Evolutionary conservation across 2,797 vertebrate species (phyloP), one percentile per base, ranked within the genome.

Genomic region (Leptodactylus fallax): DNA sequence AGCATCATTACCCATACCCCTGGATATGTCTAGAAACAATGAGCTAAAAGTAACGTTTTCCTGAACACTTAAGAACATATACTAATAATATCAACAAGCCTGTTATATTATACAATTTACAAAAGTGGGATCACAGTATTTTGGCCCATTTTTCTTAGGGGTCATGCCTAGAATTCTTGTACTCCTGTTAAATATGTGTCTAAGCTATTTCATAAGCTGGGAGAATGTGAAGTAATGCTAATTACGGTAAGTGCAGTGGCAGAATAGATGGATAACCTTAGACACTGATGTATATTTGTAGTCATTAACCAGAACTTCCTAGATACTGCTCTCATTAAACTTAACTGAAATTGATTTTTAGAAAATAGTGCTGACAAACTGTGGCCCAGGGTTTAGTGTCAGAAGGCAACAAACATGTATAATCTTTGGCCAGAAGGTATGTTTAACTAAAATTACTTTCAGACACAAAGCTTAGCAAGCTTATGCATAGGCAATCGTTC

Each of bases 31-130:
- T n/a, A 81, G 85, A 90, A 87, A 92, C 85, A 87, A 19, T 51
- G 51, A 78, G 80, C 86, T 87, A 92, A 92, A 90, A 87, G 85
- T 90, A 90, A 85, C 90, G 92, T 93, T 91, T 93, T 93, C 91
- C 90, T 91, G 90, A 61, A 89, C 86, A 60, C 61, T 88, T 90
- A 65, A 87, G 81, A 91, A 72, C 79, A 80, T 90, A 93, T 92
- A 80, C 61, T 90, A 93, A 94, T 93, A 91, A 90, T 88, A 89
- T 91, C 92, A 93, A 92, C 85, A 92, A 90, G 91, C 67, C 89
- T 83, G 60, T 53, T 90, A 93, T 94, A 94, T 93, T 65, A 92
- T 27, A 90, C 88, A 81, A 92, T 91, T 87, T 92, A 86, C 88
- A 93, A 94, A 93, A 92, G 89, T 90, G 36, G 19, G 76, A 77